phyloP scores from a whole-genome alignment of 2,888 invertebrate species.

The Ennomos quercinarius region DNA sequence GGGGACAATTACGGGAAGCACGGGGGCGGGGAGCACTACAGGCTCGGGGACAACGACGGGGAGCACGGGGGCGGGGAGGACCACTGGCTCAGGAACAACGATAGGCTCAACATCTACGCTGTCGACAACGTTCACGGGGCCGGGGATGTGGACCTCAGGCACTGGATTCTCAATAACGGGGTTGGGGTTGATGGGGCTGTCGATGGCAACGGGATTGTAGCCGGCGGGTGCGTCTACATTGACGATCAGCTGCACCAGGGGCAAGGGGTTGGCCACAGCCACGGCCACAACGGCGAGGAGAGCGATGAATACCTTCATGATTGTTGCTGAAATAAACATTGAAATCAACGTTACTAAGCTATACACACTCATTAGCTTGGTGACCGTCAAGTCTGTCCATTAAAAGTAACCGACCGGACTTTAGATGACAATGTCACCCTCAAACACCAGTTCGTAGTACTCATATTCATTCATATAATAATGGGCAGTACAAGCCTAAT shows the following conservation, averaged over 20 bases:
- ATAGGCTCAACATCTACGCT: not conserved
- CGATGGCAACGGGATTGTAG: constrained; percentile 24
- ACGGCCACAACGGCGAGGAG: constrained; percentile 58
- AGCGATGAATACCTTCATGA: constrained; percentile 57
- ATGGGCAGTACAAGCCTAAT: no score
- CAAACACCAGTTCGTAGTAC: no score
- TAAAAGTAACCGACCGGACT: no score
- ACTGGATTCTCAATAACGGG: constrained; percentile 29
- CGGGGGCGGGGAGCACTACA: constrained; percentile 3
- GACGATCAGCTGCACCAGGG: constrained; percentile 60
- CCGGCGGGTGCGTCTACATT: constrained; percentile 54
- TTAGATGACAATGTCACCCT: no score
- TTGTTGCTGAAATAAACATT: constrained; percentile 37
- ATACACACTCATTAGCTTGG: no score
- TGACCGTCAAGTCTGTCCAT: no score
- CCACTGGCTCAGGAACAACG: no score
- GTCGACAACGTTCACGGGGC: constrained; percentile 23
- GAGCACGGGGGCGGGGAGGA: constrained; percentile 4
- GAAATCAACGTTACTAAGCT: no score
- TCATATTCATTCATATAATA: no score
- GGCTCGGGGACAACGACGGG: constrained; percentile 9
- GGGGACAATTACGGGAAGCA: constrained; percentile 3
- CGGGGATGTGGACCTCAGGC: constrained; percentile 11
- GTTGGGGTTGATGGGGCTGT: constrained; percentile 13
- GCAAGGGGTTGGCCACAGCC: constrained; percentile 58